phyloP scores from a whole-genome alignment of 2,113 vertebrate species.

The Mus pahari region DNA sequence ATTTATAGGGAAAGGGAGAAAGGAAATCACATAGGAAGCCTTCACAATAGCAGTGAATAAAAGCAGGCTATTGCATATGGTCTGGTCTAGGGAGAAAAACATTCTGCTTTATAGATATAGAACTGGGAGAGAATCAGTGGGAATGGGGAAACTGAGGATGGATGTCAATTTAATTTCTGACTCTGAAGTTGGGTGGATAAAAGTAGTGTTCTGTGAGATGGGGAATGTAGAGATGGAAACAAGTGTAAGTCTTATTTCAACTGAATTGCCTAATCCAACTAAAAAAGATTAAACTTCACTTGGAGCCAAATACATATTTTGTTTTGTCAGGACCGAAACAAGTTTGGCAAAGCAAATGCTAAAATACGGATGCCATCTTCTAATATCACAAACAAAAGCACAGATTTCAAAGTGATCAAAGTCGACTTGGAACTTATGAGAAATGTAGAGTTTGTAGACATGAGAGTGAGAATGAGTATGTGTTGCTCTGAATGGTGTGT shows the following conservation, averaged over 20 bases:
- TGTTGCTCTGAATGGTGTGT: not conserved
- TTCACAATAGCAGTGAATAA: not conserved
- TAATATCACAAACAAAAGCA: slow-evolving; percentile 37
- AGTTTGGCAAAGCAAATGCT: slow-evolving; percentile 52
- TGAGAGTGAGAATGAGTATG: not conserved
- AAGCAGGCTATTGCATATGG: not conserved
- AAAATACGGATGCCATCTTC: slow-evolving; percentile 34
- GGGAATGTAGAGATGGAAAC: not conserved
- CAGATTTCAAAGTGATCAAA: slow-evolving; percentile 23
- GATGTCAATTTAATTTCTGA: not conserved
- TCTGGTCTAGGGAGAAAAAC: not conserved
- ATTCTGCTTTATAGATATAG: not conserved
- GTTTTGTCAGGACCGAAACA: slow-evolving; percentile 37
- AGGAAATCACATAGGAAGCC: not conserved
- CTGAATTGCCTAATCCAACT: slow-evolving; percentile 10
- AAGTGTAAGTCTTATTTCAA: slow-evolving; percentile 23
- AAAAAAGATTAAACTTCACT: slow-evolving; percentile 39
- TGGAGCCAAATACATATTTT: slow-evolving; percentile 50
- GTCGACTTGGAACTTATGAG: not conserved
- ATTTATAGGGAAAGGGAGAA: not conserved
- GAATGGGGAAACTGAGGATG: not conserved
- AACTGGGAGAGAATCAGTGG: not conserved
- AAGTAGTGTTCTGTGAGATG: not conserved
- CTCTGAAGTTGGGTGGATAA: not conserved
- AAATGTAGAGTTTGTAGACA: not conserved